Base-by-base conservation (phyloP, 2,888 invertebrate genomes). In the Apamea epomidion region DNA sequence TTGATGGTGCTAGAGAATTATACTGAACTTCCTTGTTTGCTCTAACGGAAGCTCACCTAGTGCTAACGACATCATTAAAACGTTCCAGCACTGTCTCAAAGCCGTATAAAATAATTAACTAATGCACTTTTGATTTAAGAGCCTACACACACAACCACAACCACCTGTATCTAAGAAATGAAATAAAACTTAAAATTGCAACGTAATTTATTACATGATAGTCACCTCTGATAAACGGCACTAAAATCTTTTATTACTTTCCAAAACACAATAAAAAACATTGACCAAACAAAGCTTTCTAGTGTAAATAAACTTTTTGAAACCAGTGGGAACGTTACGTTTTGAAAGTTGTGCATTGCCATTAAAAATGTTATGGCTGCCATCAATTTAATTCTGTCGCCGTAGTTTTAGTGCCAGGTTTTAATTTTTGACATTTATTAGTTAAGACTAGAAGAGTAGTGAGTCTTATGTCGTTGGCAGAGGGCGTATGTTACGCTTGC, bases 381-480 rank as follows among this genome's bases (percentile, higher is more conserved):
- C 94, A 95, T 97, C 93, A 97, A 97, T 97, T 96, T 90, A 69
- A 80, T 88, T 91, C 92, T 94, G 96, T 96, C 96, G 91, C 94
- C 93, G 93, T 93, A 91, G 94, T 93, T 95, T 95, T 94, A 93
- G 92, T 89, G 90, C 89, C 88, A 88, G 92, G 92, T 91, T 94
- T 95, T 94, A 93, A 93, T 94, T 95, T 95, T 92, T 94, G 96
- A 96, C 95, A 83, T 96, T 96, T 95, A 96, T 90, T 78, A 68
- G 76, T 84, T 87, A 78, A 72, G 74, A 80, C 76, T 83, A 69
- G 80, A 74, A 81, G 67, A 85, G 70, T 70, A 62, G 54, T 78
- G 77, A 32, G 70, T 77, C 76, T 75, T 83, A 83, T 84, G 76
- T 60, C 69, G 14, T 7, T 45, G 68, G 75, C 51, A 58, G 45